Conservation (phyloP, 1,140 invertebrate species). For the Spodoptera frugiperda region DNA sequence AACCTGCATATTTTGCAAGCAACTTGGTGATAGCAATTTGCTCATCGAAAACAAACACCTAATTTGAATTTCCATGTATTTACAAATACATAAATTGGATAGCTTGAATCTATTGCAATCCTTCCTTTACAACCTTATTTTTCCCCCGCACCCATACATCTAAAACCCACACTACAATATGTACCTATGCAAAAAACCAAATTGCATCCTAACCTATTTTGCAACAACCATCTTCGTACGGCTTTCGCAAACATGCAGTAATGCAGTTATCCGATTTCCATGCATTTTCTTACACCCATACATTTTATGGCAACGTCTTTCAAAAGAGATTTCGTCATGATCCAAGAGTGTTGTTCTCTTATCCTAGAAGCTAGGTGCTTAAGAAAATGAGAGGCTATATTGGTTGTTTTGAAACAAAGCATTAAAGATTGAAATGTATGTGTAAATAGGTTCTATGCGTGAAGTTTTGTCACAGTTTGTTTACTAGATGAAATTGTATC, state of each 20-base stretch:
- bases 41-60: too few species aligned
- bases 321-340: constrained; percentile 2
- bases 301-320: neutral
- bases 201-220: constrained; percentile 35
- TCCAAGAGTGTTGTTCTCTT: neutral
- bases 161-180: neutral
- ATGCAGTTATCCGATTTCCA: constrained; percentile 4
- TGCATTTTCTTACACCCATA: neutral
- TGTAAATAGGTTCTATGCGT: too few species aligned
- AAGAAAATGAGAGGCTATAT: neutral
- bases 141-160: too few species aligned
- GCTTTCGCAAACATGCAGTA: constrained; percentile 21
- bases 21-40: too few species aligned
- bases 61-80: too few species aligned
- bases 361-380: neutral
- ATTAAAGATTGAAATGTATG: too few species aligned
- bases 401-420: neutral
- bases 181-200: constrained; percentile 2
- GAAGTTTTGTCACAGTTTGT: too few species aligned
- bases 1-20: too few species aligned
- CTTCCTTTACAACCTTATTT: too few species aligned
- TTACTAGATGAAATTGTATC: too few species aligned
- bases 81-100: too few species aligned
- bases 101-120: too few species aligned
- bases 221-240: neutral